Evolutionary conservation across 2,888 invertebrate species (phyloP).

Genomic region (Abrostola tripartita): DNA sequence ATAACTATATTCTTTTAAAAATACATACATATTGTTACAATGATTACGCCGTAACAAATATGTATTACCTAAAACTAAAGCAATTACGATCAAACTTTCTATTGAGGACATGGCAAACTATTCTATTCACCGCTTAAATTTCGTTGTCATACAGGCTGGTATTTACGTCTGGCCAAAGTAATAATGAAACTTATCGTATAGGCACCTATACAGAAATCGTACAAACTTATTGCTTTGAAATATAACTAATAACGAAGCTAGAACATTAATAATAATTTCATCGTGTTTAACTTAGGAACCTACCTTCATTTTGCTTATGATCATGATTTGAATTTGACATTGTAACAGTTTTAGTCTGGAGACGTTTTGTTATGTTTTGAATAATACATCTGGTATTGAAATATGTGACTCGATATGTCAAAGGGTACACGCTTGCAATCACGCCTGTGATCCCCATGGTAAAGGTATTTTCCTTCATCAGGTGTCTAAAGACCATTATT

Average conservation of each 20-base stretch:
- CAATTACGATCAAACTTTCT: slow-evolving; percentile 20
- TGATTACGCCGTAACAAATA: slow-evolving; percentile 11
- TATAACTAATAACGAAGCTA: slow-evolving; percentile 57
- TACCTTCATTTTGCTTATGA: slow-evolving; percentile 16
- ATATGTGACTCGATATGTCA: too few relatives aligned
- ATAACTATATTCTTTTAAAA: not conserved
- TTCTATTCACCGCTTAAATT: slow-evolving; percentile 15
- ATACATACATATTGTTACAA: not conserved
- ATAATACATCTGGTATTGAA: too few relatives aligned
- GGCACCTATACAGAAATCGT: slow-evolving; percentile 29
- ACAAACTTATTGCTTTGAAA: slow-evolving; percentile 50
- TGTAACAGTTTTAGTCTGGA: too few relatives aligned
- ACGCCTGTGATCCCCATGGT: too few relatives aligned
- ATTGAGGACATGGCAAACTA: slow-evolving; percentile 17
- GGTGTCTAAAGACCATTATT: too few relatives aligned
- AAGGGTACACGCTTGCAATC: too few relatives aligned
- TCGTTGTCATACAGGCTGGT: slow-evolving; percentile 23
- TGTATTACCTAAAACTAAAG: slow-evolving; percentile 38
- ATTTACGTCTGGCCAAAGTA: slow-evolving; percentile 31
- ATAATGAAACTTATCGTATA: slow-evolving; percentile 50
- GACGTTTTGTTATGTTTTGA: too few relatives aligned
- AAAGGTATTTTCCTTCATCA: too few relatives aligned
- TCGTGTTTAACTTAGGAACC: slow-evolving; percentile 29
- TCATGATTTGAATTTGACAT: slow-evolving; percentile 6
- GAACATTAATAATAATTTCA: slow-evolving; percentile 47